Evolutionary conservation across 2,888 invertebrate genomes (phyloP).

Genomic region (Spicauda simplicius): DNA sequence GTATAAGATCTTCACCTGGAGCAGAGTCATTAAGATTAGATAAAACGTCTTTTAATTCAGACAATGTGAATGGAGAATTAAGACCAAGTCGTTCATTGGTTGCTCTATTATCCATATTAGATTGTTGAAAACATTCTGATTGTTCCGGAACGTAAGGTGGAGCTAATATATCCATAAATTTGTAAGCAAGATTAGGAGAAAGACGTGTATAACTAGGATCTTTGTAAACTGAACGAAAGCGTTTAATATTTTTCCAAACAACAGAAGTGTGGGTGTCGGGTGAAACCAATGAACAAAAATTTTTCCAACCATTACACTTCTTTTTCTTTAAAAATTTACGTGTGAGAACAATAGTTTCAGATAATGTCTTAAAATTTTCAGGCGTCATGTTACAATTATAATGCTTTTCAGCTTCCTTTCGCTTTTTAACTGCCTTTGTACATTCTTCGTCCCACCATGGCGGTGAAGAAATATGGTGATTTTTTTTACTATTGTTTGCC

Average conservation of each 20-base stretch:
- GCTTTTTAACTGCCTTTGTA: background rate
- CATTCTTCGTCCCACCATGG: background rate
- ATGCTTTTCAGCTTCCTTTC: background rate
- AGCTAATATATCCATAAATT: background rate
- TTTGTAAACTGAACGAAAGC: background rate
- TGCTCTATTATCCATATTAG: background rate
- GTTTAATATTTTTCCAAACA: constrained; percentile 16
- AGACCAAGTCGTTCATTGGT: background rate
- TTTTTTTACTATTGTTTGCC: background rate
- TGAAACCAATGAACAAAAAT: background rate
- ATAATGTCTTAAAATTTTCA: background rate
- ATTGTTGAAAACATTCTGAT: background rate
- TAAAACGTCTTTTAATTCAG: background rate
- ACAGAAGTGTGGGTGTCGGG: background rate
- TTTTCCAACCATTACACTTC: background rate
- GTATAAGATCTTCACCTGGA: background rate
- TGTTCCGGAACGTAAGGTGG: background rate
- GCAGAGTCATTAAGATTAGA: background rate
- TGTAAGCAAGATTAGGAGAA: background rate
- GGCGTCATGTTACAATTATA: background rate
- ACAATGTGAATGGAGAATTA: background rate
- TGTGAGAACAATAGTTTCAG: background rate
- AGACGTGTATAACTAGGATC: background rate
- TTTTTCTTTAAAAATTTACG: background rate
- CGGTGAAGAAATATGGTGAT: background rate